phyloP scores from a whole-genome alignment of 2,888 invertebrate species.

The Saturnia japonica region DNA sequence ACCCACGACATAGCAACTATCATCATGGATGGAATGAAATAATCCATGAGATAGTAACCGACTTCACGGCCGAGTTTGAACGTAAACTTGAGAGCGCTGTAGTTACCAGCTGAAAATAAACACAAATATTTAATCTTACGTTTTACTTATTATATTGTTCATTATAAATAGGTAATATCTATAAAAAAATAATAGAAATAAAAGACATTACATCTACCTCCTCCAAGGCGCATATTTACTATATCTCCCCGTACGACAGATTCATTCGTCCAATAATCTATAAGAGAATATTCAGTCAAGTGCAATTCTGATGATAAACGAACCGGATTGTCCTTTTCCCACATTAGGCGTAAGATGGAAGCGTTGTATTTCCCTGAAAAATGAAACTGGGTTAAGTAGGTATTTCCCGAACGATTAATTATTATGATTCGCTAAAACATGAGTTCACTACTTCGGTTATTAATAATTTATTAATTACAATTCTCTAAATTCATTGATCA shows the following conservation, averaged over 20 bases:
- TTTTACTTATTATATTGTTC: background rate
- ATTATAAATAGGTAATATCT: conserved; percentile 18
- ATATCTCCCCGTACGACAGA: conserved; percentile 86
- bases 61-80: conserved; percentile 91
- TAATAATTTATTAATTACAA: conserved; percentile 80
- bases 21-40: conserved; percentile 93
- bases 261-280: conserved; percentile 87
- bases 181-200: conserved; percentile 22
- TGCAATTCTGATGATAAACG: conserved; percentile 89
- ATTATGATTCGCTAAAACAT: background rate
- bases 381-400: conserved; percentile 1
- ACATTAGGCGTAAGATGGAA: conserved; percentile 86
- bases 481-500: conserved; percentile 91
- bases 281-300: conserved; percentile 89
- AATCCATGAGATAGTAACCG: conserved; percentile 94
- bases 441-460: background rate
- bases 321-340: conserved; percentile 89
- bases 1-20: conserved; percentile 94
- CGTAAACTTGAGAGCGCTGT: conserved; percentile 89
- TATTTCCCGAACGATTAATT: background rate
- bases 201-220: conserved; percentile 83
- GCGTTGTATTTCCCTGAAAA: conserved; percentile 91
- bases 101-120: conserved; percentile 86
- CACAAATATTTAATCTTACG: conserved; percentile 19
- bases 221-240: conserved; percentile 86